phyloP scores from a whole-genome alignment of 2,797 vertebrate genomes.

The Arctocebus calabarensis region DNA sequence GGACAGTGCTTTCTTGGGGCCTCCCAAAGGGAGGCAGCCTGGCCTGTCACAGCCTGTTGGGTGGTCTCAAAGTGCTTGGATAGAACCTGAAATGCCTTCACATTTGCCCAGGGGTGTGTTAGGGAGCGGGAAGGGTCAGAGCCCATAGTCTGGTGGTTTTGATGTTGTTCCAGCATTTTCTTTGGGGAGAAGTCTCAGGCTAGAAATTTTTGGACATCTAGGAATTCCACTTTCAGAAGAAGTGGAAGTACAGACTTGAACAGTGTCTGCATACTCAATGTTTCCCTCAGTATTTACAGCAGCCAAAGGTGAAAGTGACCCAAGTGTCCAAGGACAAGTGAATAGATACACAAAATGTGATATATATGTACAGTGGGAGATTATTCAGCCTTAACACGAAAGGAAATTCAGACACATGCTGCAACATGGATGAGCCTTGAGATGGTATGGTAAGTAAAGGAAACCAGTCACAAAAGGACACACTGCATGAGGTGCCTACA shows the following conservation, averaged over 20 bases:
- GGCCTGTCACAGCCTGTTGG: neutral
- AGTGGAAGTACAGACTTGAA: neutral
- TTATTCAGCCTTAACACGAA: neutral
- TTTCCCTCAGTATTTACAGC: neutral
- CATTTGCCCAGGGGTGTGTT: neutral
- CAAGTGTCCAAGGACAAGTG: neutral
- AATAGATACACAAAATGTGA: neutral
- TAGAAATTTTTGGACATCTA: neutral
- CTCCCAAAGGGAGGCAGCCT: neutral
- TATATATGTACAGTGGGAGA: no score
- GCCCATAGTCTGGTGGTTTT: neutral
- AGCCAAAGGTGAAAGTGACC: neutral
- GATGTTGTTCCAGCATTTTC: neutral
- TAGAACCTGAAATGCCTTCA: neutral
- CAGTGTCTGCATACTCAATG: neutral
- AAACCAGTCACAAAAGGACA: neutral
- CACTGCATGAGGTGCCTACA: neutral
- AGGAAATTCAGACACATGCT: neutral
- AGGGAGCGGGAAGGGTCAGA: neutral
- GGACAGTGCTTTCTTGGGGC: neutral
- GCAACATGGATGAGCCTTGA: neutral
- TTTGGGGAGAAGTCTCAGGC: neutral
- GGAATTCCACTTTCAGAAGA: neutral
- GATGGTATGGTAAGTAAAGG: neutral
- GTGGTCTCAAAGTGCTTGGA: neutral